Conservation (phyloP, 1,140 invertebrate species). For the Scaptomyza graminum region DNA sequence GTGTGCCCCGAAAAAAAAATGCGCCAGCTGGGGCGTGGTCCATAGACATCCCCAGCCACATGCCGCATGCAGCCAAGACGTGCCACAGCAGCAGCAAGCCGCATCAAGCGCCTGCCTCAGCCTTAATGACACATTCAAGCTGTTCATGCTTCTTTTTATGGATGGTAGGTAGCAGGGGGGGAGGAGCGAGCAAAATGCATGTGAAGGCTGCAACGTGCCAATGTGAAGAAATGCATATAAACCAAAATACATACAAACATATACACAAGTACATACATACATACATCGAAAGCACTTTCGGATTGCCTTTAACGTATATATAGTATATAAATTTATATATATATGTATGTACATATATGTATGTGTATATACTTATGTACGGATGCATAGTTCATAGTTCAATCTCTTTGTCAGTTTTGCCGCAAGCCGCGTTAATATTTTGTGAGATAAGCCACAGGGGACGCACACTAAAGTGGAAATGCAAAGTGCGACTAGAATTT, state of each 20-base stretch:
- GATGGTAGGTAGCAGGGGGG: too few species aligned
- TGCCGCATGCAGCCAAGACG: constrained; percentile 52
- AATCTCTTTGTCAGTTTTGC: neutral
- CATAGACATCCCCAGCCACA: constrained; percentile 4
- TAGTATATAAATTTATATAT: neutral
- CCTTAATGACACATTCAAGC: constrained; percentile 56
- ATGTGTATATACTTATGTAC: neutral
- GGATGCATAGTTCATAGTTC: neutral
- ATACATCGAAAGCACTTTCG: neutral
- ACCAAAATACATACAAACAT: neutral
- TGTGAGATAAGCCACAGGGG: constrained; percentile 2
- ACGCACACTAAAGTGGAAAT: neutral
- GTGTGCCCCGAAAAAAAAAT: constrained; percentile 33
- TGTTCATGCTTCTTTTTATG: constrained; percentile 6
- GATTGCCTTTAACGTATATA: too few species aligned
- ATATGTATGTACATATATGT: neutral
- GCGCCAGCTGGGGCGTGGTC: constrained; percentile 38
- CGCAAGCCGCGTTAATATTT: constrained; percentile 1
- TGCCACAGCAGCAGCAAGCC: constrained; percentile 22
- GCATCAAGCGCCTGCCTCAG: constrained; percentile 42
- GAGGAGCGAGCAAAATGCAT: constrained; percentile 19
- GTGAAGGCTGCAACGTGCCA: constrained; percentile 10
- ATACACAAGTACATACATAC: neutral
- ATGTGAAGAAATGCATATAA: constrained; percentile 5
- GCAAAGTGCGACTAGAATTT: neutral